Evolutionary conservation across 2,888 invertebrate species (phyloP), one percentile per base, ranked within the genome.

Genomic region (Amitus sp.): DNA sequence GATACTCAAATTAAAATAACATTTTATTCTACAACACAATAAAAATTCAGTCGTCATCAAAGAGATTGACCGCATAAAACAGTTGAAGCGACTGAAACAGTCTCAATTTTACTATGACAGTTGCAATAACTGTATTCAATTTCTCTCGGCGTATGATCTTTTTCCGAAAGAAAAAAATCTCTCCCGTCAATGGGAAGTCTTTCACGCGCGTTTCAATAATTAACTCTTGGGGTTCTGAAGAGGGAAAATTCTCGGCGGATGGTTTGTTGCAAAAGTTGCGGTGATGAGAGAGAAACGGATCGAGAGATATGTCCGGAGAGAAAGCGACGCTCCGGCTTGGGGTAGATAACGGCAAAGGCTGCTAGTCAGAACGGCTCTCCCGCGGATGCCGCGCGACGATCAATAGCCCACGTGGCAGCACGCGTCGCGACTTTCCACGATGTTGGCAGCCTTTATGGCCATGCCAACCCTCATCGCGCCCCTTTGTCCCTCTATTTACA

Each of bases 321-420:
- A 28, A 67, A 67, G 56, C 30, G 39, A 34, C 20, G 50, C 23
- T 30, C 33, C 27, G 43, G 68, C 68, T 74, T 72, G 75, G 74
- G 71, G 73, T 73, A 74, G 39, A 39, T 39, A 74, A 72, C 71
- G 73, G 74, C 69, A 63, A 75, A 73, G 75, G 74, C 71, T 73
- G 72, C 71, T 69, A 73, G 73, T 70, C 72, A 69, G 73, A 75
- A 75, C 76, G 75, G 74, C 73, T 77, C 72, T 74, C n/a, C n/a
- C 71, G 73, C 70, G 77, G 78, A 79, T 77, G 77, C 78, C 77
- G 77, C 63, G 71, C 72, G 70, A 72, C 79, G 79, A 79, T 79
- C 79, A 79, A 79, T 79, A 79, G 72, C 71, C 79, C 77, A 78
- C 79, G 79, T 78, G 78, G 76, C 76, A 76, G 73, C 77, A 78